phyloP scores from a whole-genome alignment of 2,113 vertebrate genomes.

The Ramphastos sulfuratus region DNA sequence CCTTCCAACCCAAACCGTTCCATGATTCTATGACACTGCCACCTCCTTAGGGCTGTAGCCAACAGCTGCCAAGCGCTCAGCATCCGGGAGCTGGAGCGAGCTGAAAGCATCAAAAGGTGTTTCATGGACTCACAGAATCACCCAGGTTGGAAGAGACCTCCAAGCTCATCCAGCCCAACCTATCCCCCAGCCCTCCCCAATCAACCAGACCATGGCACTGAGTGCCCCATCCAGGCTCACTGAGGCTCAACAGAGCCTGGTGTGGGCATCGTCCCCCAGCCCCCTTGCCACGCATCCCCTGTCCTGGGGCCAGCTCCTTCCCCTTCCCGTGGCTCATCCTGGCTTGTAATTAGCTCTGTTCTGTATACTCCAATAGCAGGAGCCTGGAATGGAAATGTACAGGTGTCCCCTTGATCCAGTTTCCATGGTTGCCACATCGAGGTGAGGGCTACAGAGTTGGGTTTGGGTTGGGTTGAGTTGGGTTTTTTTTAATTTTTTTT shows the following conservation, averaged over 20 bases:
- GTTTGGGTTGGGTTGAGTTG: not conserved
- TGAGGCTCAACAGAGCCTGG: not conserved
- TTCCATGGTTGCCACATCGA: slow-evolving; percentile 62
- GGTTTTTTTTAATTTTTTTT: too few relatives aligned
- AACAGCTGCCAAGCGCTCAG: accelerated
- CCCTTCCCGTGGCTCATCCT: accelerated
- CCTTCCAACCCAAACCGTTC: too few relatives aligned
- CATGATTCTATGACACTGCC: too few relatives aligned
- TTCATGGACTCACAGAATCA: not conserved
- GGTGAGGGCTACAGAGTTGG: slow-evolving; percentile 37
- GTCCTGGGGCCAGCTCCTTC: not conserved
- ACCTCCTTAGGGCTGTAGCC: not conserved
- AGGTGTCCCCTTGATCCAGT: slow-evolving; percentile 73
- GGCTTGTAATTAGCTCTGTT: slow-evolving; percentile 60
- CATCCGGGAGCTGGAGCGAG: not conserved
- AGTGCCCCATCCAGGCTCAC: not conserved
- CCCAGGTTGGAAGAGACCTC: not conserved
- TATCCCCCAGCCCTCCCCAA: too few relatives aligned
- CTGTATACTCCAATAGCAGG: slow-evolving; percentile 32
- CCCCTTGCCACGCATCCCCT: not conserved
- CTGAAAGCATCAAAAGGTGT: not conserved
- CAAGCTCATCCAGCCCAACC: too few relatives aligned
- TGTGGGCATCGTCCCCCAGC: not conserved
- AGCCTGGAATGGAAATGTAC: slow-evolving; percentile 67
- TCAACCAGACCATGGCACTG: too few relatives aligned